These are phyloP conservation scores for Galerucella nymphaeae DNA, from an alignment of 2,888 invertebrate species.

Conservation along the genomic window DNA sequence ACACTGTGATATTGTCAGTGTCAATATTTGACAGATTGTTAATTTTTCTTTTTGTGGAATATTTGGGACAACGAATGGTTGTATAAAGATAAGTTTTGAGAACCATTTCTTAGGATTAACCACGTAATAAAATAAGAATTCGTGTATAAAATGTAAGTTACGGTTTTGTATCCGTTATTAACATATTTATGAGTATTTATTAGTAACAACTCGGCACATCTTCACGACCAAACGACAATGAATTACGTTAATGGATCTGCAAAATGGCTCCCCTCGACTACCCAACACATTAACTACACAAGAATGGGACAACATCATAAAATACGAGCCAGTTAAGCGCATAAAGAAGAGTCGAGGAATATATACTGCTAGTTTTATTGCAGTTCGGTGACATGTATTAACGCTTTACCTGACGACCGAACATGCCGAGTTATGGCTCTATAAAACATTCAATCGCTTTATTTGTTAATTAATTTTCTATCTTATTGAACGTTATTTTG, in stretches of 20 bases:
- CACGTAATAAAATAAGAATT: conserved; percentile 34
- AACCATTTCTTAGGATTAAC: conserved; percentile 27
- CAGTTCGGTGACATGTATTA: conserved; percentile 62
- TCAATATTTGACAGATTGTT: no score
- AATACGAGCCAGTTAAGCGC: conserved; percentile 65
- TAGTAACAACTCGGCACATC: conserved; percentile 48
- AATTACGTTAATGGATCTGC: conserved; percentile 64
- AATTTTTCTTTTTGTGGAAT: no score
- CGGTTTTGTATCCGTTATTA: conserved; percentile 46
- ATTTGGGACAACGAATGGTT: no score
- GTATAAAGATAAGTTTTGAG: not conserved
- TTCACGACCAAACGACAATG: conserved; percentile 48
- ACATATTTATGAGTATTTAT: conserved; percentile 53
- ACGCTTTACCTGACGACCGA: conserved; percentile 61
- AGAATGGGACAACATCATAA: conserved; percentile 63
- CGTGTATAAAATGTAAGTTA: conserved; percentile 27
- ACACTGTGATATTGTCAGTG: no score
- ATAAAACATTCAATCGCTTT: conserved; percentile 63
- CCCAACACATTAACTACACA: conserved; percentile 63
- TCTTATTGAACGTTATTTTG: conserved; percentile 57
- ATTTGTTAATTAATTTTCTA: conserved; percentile 63
- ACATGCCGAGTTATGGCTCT: conserved; percentile 59
- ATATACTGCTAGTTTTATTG: conserved; percentile 63
- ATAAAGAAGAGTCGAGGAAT: conserved; percentile 63
- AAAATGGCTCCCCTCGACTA: conserved; percentile 60